Percentiles rank a stretch among this genome's conserved stretches.
Conservation (phyloP, 2,888 invertebrate genomes). For the Zygothrica quintamaculata region DNA sequence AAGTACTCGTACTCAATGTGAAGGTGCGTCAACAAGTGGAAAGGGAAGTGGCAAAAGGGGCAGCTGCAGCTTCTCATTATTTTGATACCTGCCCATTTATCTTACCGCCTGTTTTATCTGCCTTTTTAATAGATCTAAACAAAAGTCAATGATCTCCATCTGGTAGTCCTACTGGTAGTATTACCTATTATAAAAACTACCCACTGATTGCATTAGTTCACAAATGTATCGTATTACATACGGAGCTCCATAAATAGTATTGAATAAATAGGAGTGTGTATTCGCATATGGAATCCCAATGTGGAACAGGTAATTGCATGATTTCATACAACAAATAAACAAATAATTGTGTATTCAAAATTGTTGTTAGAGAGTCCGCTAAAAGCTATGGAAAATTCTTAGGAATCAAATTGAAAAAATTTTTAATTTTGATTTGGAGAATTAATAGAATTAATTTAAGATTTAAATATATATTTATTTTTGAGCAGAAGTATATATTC, state of each 20-base stretch:
- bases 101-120: constrained; percentile 65
- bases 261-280: constrained; percentile 1
- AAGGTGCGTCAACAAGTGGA: constrained; percentile 7
- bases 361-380: no score
- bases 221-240: constrained; percentile 18
- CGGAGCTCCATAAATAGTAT: constrained; percentile 50
- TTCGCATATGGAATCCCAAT: not conserved
- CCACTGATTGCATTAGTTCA: constrained; percentile 2
- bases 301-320: constrained; percentile 56
- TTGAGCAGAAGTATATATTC: no score
- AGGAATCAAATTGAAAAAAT: constrained; percentile 32
- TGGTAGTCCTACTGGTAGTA: constrained; percentile 6
- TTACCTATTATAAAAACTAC: constrained; percentile 19
- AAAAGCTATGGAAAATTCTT: constrained; percentile 4
- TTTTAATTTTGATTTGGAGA: no score
- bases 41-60: not conserved
- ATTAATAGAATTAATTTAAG: no score
- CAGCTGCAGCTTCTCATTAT: constrained; percentile 51
- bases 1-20: constrained; percentile 26
- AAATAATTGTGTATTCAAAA: constrained; percentile 50
- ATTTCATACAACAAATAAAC: constrained; percentile 46
- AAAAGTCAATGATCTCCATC: constrained; percentile 50
- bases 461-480: no score
- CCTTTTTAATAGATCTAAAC: constrained; percentile 31
- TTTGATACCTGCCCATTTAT: constrained; percentile 67